Base-by-base conservation (phyloP, 2,888 invertebrate species). In the Helleia helle region DNA sequence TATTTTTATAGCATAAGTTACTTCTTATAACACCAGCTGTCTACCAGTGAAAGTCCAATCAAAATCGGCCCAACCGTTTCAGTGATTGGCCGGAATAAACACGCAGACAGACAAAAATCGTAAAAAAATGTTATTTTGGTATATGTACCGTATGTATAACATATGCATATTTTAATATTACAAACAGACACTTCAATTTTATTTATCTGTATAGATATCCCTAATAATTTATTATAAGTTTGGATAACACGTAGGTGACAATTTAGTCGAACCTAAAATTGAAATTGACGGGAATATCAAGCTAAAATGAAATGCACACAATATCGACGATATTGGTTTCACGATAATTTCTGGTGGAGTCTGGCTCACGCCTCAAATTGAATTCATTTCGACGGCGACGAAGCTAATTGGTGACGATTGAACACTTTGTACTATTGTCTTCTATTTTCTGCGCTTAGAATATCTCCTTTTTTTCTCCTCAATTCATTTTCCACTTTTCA, bases 321-420 rank as follows among this genome's bases (percentile, higher is more conserved):
- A 48, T 48, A 46, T 34, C 42, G 36, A 36, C 38, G 38, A 42
- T 46, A 44, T 49, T 44, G 41, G 44, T 42, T 41, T 27, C 37
- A 36, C 29, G 36, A 48, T 46, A 44, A 42, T 44, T 46, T 40
- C 39, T 15, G 39, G 26, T 22, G 14, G 37, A 38, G 31, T 14
- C 36, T 31, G 31, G 40, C 40, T 43, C 48, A 29, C 37, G 42
- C 36, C 40, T 36, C 39, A 59, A 71, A 67, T 71, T 62, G 53
- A 62, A 65, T 71, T 65, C 58, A 60, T 64, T 67, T 59, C 54
- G 48, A 54, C 48, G 42, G 52, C 50, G 48, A 49, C 58, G 49
- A 54, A 44, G 49, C 57, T 70, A 68, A 71, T 69, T 71, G 71
- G 55, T 64, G 62, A 60, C 56, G 57, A 30, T 39, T 30, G 24